Evolutionary conservation across 2,888 invertebrate genomes (phyloP), one percentile per base, ranked within the genome.

Genomic region (Luffia ferchaultella): DNA sequence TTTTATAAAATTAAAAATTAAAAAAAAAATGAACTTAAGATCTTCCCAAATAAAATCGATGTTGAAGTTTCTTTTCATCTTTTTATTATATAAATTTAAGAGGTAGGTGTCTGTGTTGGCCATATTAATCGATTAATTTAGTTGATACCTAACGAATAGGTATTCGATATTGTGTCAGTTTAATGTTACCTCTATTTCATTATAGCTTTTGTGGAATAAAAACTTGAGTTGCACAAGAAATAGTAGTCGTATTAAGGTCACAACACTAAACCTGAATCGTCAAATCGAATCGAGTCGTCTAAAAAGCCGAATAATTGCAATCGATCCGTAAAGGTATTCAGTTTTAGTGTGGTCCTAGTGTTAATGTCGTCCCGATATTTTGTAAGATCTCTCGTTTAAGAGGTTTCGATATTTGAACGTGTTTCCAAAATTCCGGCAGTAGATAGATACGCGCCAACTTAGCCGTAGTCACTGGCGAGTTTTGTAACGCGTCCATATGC

Each of bases 331-430:
- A 20, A 20, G 45, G 42, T 17, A 58, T 55, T 62, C 69, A 66
- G 67, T 67, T 70, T 70, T 70, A 75, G 76, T 73, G 68, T 67
- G 65, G 68, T 63, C 64, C 64, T 71, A 67, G 64, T 64, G 64
- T 82, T 76, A 83, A 82, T 80, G 82, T 83, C 82, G 80, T 80
- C 73, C 76, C 73, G 58, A 77, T 82, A 73, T 74, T 82, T 82
- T 82, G 60, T 80, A 80, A 80, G 73, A 63, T 48, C 42, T 49
- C 53, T 65, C 65, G 68, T 71, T 66, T 65, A 62, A 64, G 63
- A 62, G 62, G 58, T 59, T 60, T 68, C 63, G 68, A 61, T 55
- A 47, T 53, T 55, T 52, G 57, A 53, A 64, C 63, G 62, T 44
- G 63, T 73, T 70, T 73, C 68, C 70, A 72, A 70, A 71, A 62